These are phyloP conservation scores for Calliopsis andreniformis DNA, from an alignment of 1,140 invertebrate genomes.

Conservation along the genomic window DNA sequence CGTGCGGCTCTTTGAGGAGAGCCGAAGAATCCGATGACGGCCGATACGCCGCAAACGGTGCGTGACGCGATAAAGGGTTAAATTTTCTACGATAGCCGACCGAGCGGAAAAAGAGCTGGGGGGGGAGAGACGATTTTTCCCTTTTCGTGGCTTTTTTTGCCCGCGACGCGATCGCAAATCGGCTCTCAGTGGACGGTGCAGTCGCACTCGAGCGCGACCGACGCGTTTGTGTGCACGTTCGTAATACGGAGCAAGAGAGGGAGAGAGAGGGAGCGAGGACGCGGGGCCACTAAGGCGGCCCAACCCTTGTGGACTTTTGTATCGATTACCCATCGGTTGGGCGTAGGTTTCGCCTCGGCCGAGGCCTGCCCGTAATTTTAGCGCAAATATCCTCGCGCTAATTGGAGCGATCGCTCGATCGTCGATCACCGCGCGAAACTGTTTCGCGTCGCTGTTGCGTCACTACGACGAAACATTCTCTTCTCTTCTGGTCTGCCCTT, in stretches of 20 bases:
- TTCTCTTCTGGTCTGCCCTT: neutral
- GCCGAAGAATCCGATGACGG: constrained; percentile 39
- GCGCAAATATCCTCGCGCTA: constrained; percentile 78
- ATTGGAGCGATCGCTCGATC: constrained; percentile 70
- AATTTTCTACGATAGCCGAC: constrained; percentile 31
- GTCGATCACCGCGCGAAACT: constrained; percentile 59
- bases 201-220: constrained; percentile 37
- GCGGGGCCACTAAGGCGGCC: constrained; percentile 74
- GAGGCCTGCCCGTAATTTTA: constrained; percentile 72
- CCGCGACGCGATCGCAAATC: constrained; percentile 24
- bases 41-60: constrained; percentile 27
- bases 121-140: neutral
- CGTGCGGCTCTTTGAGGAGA: constrained; percentile 39
- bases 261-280: constrained; percentile 8
- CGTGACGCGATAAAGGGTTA: constrained; percentile 43
- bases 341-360: constrained; percentile 72
- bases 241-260: neutral
- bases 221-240: constrained; percentile 60
- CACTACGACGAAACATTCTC: neutral
- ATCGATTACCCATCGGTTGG: constrained; percentile 80
- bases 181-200: constrained; percentile 22
- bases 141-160: constrained; percentile 22
- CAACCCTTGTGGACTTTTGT: constrained; percentile 81
- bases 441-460: constrained; percentile 31
- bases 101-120: constrained; percentile 13